Evolutionary conservation across 2,888 invertebrate species (phyloP).

Genomic region (Amphipoea oculea): DNA sequence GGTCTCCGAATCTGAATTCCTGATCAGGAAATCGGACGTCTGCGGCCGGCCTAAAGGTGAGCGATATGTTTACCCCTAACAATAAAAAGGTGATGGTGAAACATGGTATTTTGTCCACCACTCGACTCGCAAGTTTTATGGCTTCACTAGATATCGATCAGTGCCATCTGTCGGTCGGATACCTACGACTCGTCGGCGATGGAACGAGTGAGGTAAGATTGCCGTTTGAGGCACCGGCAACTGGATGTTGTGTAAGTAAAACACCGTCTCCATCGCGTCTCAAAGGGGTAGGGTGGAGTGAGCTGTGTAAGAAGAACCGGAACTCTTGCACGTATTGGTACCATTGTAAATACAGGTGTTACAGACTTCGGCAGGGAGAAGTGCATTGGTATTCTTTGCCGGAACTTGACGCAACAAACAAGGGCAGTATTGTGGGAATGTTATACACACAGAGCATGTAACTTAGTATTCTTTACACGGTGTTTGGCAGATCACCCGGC

Average conservation of each 20-base stretch:
- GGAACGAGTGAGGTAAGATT: background rate
- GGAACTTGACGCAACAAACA: background rate
- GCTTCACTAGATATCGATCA: constrained; percentile 37
- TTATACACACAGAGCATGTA: background rate
- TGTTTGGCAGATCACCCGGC: no score
- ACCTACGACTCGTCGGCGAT: background rate
- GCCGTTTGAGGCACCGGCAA: background rate
- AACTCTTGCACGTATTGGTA: background rate
- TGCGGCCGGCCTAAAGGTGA: no score
- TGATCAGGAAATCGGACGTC: no score
- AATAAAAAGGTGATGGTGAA: constrained; percentile 6
- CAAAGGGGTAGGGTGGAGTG: background rate
- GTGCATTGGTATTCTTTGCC: background rate
- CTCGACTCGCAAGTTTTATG: constrained; percentile 15
- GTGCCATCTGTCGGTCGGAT: constrained; percentile 43
- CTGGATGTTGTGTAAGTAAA: background rate
- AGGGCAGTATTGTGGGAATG: background rate
- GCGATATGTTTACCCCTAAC: background rate
- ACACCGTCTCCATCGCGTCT: background rate
- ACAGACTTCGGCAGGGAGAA: background rate
- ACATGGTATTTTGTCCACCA: background rate
- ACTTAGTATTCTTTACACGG: no score
- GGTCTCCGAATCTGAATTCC: no score
- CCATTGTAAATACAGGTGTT: constrained; percentile 14
- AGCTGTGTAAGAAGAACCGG: background rate